These are phyloP conservation scores for Tautogolabrus adspersus DNA, from an alignment of 2,113 vertebrate species.

Conservation along the genomic window DNA sequence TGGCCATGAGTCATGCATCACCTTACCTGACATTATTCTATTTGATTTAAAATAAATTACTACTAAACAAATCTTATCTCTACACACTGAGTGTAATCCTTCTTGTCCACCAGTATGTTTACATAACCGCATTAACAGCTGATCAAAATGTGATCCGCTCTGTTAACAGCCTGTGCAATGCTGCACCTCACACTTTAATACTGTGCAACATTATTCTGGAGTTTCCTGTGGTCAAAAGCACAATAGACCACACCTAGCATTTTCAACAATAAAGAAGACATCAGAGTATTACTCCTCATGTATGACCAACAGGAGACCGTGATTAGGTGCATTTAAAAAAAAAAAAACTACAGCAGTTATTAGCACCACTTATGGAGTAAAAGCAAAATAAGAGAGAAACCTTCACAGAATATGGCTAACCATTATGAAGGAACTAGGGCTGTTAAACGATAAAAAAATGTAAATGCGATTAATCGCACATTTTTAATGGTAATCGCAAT, in stretches of 20 bases:
- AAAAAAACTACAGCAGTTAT: constrained; percentile 38
- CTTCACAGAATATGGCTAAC: background rate
- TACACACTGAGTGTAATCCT: constrained; percentile 1
- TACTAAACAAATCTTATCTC: background rate
- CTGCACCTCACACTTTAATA: constrained; percentile 24
- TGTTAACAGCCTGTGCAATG: constrained; percentile 35
- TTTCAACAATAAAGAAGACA: background rate
- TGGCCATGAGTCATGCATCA: background rate
- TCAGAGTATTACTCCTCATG: constrained; percentile 9
- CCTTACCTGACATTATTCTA: background rate
- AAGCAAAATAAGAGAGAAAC: constrained; percentile 6
- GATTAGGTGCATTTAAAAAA: constrained; percentile 18
- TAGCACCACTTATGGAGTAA: constrained; percentile 50
- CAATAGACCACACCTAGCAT: constrained; percentile 10
- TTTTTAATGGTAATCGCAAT: too few species aligned
- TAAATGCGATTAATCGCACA: too few species aligned
- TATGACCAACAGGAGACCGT: constrained; percentile 6
- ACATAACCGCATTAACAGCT: background rate
- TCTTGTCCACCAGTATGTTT: background rate
- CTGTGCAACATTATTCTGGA: constrained; percentile 25
- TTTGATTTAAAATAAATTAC: constrained; percentile 2
- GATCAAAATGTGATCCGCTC: constrained; percentile 14
- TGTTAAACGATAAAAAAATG: too few species aligned
- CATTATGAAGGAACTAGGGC: background rate
- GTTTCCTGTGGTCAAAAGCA: constrained; percentile 25